Percentiles rank a stretch among this genome's conserved stretches.
These are phyloP conservation scores for Pangasius djambal DNA, from an alignment of 2,797 vertebrate species.

Conservation along the genomic window DNA sequence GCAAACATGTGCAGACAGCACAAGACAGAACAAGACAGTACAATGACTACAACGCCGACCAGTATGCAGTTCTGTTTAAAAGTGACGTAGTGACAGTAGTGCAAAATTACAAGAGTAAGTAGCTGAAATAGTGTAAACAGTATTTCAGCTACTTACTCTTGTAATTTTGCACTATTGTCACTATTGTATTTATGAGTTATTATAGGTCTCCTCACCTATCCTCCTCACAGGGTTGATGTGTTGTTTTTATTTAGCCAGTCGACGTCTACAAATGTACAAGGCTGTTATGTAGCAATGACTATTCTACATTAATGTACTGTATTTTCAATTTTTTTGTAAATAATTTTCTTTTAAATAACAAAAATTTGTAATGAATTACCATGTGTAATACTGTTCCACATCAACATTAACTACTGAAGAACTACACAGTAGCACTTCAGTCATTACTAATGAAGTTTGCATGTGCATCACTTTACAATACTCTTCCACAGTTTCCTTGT, in stretches of 20 bases:
- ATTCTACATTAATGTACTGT: neutral
- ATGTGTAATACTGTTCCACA: neutral
- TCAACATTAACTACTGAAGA: neutral
- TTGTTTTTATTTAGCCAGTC: neutral
- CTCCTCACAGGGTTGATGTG: neutral
- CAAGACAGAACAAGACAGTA: too few relatives aligned
- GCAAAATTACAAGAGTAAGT: too few relatives aligned
- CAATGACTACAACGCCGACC: too few relatives aligned
- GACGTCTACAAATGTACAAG: neutral
- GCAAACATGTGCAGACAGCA: too few relatives aligned
- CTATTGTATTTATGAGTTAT: neutral
- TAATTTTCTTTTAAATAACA: neutral
- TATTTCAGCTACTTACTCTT: too few relatives aligned
- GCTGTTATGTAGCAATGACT: neutral
- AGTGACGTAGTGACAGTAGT: too few relatives aligned
- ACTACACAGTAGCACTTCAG: neutral
- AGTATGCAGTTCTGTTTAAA: too few relatives aligned
- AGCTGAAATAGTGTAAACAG: too few relatives aligned
- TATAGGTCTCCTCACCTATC: neutral
- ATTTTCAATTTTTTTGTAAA: neutral
- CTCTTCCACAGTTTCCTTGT: too few relatives aligned
- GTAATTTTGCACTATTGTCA: too few relatives aligned
- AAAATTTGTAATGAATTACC: neutral
- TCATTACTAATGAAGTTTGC: too few relatives aligned
- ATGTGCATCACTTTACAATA: too few relatives aligned